phyloP scores from a whole-genome alignment of 2,888 invertebrate genomes.

The Odontothrips loti region DNA sequence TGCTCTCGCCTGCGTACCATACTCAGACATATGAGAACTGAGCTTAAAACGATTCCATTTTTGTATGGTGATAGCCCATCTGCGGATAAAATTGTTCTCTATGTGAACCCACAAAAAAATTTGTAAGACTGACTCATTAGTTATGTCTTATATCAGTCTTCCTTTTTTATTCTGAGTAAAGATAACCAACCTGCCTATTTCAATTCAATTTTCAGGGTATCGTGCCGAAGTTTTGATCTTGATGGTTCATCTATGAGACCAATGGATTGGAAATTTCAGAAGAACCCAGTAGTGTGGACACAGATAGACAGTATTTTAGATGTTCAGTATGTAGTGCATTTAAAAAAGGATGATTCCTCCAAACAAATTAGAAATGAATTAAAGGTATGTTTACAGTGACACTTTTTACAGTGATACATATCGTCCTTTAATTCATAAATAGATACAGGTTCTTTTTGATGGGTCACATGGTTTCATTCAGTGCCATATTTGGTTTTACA shows the following conservation, averaged over 20 bases:
- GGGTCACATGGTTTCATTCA: neutral
- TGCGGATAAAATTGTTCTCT: slow-evolving; percentile 62
- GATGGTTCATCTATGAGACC: slow-evolving; percentile 52
- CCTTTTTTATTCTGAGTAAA: slow-evolving; percentile 24
- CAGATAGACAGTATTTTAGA: slow-evolving; percentile 70
- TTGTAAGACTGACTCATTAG: slow-evolving; percentile 46
- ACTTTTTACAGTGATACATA: no score
- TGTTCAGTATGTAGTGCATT: slow-evolving; percentile 66
- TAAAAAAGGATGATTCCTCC: slow-evolving; percentile 55
- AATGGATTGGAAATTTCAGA: slow-evolving; percentile 72
- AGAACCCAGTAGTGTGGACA: slow-evolving; percentile 68
- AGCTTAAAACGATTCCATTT: slow-evolving; percentile 53
- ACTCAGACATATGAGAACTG: slow-evolving; percentile 55
- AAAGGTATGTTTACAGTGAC: slow-evolving; percentile 50
- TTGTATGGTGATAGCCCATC: slow-evolving; percentile 56
- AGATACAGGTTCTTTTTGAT: slow-evolving; percentile 43
- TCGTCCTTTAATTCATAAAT: no score
- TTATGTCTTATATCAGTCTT: neutral
- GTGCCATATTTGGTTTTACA: neutral
- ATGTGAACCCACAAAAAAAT: slow-evolving; percentile 50
- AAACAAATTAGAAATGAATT: slow-evolving; percentile 64
- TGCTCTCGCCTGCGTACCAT: slow-evolving; percentile 57
- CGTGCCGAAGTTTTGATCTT: slow-evolving; percentile 63
- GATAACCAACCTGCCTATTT: slow-evolving; percentile 30
- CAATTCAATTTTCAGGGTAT: slow-evolving; percentile 47